A percentile compares a stretch with the other conserved stretches of the same genome.
These are phyloP conservation scores for Oryzias celebensis DNA, from an alignment of 2,113 vertebrate genomes.

Conservation along the genomic window DNA sequence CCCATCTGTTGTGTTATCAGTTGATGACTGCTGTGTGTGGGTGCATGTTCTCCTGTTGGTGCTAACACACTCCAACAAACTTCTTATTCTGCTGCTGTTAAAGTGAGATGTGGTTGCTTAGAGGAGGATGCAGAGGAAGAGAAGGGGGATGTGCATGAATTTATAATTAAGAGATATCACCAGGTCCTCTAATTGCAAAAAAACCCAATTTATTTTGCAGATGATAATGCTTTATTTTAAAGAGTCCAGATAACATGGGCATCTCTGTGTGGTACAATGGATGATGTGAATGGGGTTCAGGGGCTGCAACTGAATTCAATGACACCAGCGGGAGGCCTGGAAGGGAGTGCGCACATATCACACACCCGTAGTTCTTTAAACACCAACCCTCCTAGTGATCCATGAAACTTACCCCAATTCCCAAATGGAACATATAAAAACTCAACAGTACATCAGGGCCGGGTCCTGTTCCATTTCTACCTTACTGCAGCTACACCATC, in stretches of 20 bases:
- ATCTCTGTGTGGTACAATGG: slow-evolving; percentile 17
- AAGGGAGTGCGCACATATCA: slow-evolving; percentile 1
- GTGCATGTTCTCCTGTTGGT: slow-evolving; percentile 28
- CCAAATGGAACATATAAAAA: slow-evolving; percentile 20
- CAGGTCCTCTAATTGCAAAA: slow-evolving; percentile 4
- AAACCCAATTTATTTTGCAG: not conserved
- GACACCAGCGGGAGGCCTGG: slow-evolving; percentile 43
- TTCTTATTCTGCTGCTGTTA: slow-evolving; percentile 48
- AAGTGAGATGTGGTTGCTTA: slow-evolving; percentile 42
- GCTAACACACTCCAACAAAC: slow-evolving; percentile 20
- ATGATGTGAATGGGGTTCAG: slow-evolving; percentile 35
- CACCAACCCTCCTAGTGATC: slow-evolving; percentile 14
- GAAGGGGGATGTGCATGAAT: slow-evolving; percentile 18
- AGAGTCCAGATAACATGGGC: too few relatives aligned
- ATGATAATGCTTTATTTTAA: not conserved
- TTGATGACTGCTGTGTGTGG: slow-evolving; percentile 16
- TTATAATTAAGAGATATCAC: slow-evolving; percentile 23
- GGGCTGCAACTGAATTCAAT: slow-evolving; percentile 52
- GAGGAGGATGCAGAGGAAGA: slow-evolving; percentile 18
- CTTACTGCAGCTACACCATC: too few relatives aligned
- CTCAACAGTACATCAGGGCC: slow-evolving; percentile 25
- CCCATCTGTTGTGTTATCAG: slow-evolving; percentile 53
- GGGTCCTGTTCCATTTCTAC: slow-evolving; percentile 3
- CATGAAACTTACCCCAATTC: slow-evolving; percentile 35
- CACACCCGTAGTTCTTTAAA: slow-evolving; percentile 18